phyloP scores from a whole-genome alignment of 2,888 invertebrate species.

The Amphiduros pacificus region DNA sequence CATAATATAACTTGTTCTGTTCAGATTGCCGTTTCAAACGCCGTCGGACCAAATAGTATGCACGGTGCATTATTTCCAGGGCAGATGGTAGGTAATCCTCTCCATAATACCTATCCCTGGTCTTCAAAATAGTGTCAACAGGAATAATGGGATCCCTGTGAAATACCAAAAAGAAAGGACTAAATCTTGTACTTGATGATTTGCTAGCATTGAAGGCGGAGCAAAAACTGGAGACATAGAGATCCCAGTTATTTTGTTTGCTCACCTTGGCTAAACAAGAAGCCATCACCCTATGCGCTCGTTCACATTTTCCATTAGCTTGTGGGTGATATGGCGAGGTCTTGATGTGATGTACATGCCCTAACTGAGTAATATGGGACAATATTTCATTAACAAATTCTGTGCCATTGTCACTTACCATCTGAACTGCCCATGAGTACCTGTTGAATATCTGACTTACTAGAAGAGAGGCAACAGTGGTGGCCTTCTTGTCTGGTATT shows the following conservation, averaged over 20 bases:
- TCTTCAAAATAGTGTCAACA: neutral
- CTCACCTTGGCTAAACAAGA: neutral
- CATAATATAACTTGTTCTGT: neutral
- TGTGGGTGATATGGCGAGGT: neutral
- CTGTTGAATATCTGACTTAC: neutral
- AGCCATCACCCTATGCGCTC: neutral
- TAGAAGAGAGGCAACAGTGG: neutral
- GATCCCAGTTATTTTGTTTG: neutral
- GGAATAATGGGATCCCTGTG: neutral
- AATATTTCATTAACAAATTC: neutral
- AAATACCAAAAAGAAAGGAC: neutral
- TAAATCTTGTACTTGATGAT: neutral
- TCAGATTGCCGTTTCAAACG: neutral
- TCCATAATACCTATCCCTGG: neutral
- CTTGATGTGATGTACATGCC: neutral
- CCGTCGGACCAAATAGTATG: neutral
- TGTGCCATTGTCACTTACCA: neutral
- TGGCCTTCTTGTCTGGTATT: neutral
- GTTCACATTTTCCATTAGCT: neutral
- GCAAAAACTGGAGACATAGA: neutral
- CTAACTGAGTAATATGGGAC: neutral
- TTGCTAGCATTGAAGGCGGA: neutral
- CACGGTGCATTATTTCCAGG: neutral
- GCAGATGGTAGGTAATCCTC: neutral
- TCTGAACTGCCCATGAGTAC: neutral